These are phyloP conservation scores for Aphis craccivora DNA, from an alignment of 1,140 invertebrate genomes.

Conservation along the genomic window DNA sequence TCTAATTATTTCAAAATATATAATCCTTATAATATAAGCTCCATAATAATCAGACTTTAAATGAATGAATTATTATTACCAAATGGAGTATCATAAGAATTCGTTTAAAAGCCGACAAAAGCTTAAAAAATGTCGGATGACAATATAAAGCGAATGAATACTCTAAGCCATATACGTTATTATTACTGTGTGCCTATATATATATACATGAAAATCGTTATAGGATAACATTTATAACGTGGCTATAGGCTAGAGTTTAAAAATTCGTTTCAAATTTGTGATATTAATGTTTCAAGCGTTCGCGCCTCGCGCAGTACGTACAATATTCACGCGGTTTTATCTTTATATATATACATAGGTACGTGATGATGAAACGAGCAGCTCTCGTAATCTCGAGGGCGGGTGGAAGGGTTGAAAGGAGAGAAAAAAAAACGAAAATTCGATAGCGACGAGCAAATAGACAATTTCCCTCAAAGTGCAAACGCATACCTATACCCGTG, in stretches of 20 bases:
- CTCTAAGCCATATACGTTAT: too few species aligned
- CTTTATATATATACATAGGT: background rate
- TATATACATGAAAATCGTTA: too few species aligned
- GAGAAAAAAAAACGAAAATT: background rate
- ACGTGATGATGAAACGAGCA: background rate
- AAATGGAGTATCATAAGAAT: too few species aligned
- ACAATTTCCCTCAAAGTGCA: slow-evolving; percentile 5
- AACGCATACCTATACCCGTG: background rate
- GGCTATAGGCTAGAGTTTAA: background rate
- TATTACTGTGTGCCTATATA: too few species aligned
- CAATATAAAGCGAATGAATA: too few species aligned
- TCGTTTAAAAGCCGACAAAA: too few species aligned
- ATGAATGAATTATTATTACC: too few species aligned
- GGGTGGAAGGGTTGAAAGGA: background rate
- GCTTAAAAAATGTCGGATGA: too few species aligned
- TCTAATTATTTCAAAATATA: too few species aligned
- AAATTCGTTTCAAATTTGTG: background rate
- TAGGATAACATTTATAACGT: too few species aligned
- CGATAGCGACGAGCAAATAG: slow-evolving; percentile 5
- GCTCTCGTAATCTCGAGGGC: background rate
- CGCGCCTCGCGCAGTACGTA: background rate
- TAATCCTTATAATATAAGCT: too few species aligned
- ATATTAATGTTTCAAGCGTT: background rate
- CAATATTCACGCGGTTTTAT: background rate
- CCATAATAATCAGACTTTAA: too few species aligned